A percentile compares a stretch with the other conserved stretches of the same genome.
These are phyloP conservation scores for Dromiciops gliroides DNA, from an alignment of 2,113 vertebrate genomes.

Conservation along the genomic window DNA sequence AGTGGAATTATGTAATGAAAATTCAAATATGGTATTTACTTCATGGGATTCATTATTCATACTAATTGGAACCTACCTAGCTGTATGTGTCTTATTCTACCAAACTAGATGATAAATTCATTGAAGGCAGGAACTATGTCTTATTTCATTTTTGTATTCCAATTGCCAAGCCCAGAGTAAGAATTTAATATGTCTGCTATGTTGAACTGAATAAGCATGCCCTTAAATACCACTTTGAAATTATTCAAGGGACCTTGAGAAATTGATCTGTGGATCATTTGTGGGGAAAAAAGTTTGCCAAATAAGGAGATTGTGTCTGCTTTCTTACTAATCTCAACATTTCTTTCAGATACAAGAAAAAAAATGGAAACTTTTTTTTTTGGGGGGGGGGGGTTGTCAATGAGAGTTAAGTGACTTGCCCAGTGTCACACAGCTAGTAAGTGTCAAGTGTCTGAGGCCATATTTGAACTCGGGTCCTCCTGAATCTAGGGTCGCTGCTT, in stretches of 20 bases:
- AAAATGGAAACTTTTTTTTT: accelerated
- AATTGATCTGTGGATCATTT: background rate
- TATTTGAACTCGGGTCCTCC: no score
- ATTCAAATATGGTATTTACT: background rate
- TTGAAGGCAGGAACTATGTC: background rate
- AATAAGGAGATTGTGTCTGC: background rate
- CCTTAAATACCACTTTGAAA: background rate
- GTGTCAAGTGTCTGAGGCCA: no score
- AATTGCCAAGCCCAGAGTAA: background rate
- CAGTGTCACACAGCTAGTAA: no score
- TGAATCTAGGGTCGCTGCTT: no score
- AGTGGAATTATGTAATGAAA: background rate
- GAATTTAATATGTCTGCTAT: background rate
- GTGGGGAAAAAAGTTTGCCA: background rate
- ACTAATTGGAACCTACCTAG: background rate
- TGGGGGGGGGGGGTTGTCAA: no score
- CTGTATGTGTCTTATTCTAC: background rate
- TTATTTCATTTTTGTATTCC: background rate
- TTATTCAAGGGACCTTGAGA: background rate
- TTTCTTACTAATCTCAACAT: background rate
- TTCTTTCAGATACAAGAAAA: background rate
- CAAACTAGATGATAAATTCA: background rate
- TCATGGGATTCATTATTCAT: background rate
- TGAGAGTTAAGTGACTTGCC: no score
- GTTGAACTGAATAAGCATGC: background rate